Base-by-base conservation (phyloP, 2,888 invertebrate species). In the Lasioglossum figueresi region DNA sequence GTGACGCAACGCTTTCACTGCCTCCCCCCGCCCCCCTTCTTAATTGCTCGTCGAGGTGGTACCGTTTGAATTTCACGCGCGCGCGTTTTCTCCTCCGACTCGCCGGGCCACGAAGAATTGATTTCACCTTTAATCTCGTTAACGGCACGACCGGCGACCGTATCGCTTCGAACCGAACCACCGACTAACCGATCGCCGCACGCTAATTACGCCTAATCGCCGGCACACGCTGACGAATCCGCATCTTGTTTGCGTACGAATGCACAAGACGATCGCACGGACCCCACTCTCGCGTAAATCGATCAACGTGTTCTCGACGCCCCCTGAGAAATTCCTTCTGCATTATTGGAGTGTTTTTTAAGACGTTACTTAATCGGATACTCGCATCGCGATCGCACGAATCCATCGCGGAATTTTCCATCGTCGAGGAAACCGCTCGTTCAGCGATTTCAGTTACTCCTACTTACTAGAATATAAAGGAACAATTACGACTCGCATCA, bases 1-100 rank as follows among this genome's bases (percentile, higher is more conserved):
- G 81, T 86, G 77, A 86, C 66, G 52, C 63, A 87, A 89, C 89
- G 70, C 89, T 90, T 90, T 90, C 88, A 82, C 89, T 71, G 76
- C 43, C n/a, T n/a, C n/a, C n/a, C n/a, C n/a, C n/a, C n/a, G n/a
- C n/a, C n/a, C 40, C 45, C 43, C 82, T 71, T 78, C 82, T 84
- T 81, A 84, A 88, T 89, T 82, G 88, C 79, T 68, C 72, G 68
- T 59, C 66, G 40, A 59, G 71, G 72, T 45, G 77, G 85, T 45
- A 71, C 72, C 79, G 76, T 79, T 80, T 76, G 79, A 89, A 90
- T 87, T 89, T 89, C 85, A 83, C 52, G 52, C 23, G 19, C 84
- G 81, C 86, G 79, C 74, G 88, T 90, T 89, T 87, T 89, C 88
- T 82, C 86, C 68, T 79, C 79, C 45, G 68, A 56, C 34, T 14